Percentiles rank a stretch among this genome's conserved stretches.
Conservation (phyloP, 2,888 invertebrate genomes). For the Latrodectus elegans region DNA sequence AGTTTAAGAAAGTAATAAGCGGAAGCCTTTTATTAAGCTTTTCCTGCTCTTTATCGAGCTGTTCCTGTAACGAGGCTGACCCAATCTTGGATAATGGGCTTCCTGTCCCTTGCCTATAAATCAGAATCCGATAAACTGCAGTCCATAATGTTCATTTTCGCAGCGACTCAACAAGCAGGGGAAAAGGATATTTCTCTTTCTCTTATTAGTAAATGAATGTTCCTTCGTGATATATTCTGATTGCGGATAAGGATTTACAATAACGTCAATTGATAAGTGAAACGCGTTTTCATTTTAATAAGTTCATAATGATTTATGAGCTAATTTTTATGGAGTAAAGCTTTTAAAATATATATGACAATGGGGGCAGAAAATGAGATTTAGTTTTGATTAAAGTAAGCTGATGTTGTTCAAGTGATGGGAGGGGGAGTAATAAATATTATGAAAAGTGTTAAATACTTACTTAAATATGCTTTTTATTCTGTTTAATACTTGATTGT, state of each 20-base stretch:
- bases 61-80: constrained; percentile 58
- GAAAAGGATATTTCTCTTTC: constrained; percentile 27
- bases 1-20: constrained; percentile 59
- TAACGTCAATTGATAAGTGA: neutral
- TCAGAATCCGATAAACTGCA: constrained; percentile 58
- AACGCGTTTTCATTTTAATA: neutral
- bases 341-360: neutral
- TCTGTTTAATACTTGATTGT: too few relatives aligned
- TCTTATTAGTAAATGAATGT: constrained; percentile 56
- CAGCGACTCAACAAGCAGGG: constrained; percentile 8
- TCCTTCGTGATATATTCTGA: constrained; percentile 44
- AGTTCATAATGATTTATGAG: neutral
- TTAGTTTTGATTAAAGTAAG: neutral
- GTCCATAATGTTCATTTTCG: constrained; percentile 52
- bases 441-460: too few relatives aligned
- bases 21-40: constrained; percentile 60
- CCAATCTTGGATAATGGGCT: constrained; percentile 58
- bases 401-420: neutral
- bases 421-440: neutral
- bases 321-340: neutral
- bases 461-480: too few relatives aligned
- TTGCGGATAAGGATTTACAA: constrained; percentile 21
- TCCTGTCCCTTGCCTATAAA: constrained; percentile 60
- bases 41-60: constrained; percentile 66
- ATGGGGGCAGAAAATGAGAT: neutral